Evolutionary conservation across 2,797 vertebrate genomes (phyloP).

Genomic region (Phataginus tricuspis): DNA sequence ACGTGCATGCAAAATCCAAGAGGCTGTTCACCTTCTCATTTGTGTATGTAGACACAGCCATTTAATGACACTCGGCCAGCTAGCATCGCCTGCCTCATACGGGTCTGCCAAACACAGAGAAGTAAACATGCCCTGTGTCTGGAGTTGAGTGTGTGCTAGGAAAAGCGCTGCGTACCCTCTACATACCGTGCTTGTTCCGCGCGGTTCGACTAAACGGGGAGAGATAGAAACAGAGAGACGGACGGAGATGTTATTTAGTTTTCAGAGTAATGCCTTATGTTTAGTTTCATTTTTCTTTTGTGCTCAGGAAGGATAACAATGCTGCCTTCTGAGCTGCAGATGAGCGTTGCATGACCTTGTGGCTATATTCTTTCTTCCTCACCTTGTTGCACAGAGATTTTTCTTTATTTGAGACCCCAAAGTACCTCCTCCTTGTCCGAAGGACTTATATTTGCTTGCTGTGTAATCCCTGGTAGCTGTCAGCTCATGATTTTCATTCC

Average conservation of each 20-base stretch:
- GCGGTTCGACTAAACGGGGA: background rate
- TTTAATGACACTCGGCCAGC: background rate
- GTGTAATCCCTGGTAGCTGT: background rate
- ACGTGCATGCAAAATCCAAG: accelerated
- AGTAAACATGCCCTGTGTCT: background rate
- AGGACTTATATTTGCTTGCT: accelerated
- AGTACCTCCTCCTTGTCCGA: background rate
- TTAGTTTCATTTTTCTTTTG: background rate
- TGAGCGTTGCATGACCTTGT: background rate
- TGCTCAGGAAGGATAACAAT: background rate
- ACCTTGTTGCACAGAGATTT: background rate
- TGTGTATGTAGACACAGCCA: background rate
- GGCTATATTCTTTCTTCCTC: background rate
- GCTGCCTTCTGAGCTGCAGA: background rate
- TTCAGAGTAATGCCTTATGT: background rate
- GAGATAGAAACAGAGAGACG: background rate
- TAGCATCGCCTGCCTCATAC: accelerated
- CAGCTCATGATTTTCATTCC: accelerated
- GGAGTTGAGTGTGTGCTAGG: background rate
- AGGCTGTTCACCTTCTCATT: background rate
- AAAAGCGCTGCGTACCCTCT: background rate
- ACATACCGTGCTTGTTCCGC: background rate
- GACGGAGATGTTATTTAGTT: background rate
- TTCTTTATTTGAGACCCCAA: background rate
- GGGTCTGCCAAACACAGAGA: background rate